Evolutionary conservation across 1,140 invertebrate genomes (phyloP), one percentile per base, ranked within the genome.

Genomic region (Thaumatotibia leucotreta): DNA sequence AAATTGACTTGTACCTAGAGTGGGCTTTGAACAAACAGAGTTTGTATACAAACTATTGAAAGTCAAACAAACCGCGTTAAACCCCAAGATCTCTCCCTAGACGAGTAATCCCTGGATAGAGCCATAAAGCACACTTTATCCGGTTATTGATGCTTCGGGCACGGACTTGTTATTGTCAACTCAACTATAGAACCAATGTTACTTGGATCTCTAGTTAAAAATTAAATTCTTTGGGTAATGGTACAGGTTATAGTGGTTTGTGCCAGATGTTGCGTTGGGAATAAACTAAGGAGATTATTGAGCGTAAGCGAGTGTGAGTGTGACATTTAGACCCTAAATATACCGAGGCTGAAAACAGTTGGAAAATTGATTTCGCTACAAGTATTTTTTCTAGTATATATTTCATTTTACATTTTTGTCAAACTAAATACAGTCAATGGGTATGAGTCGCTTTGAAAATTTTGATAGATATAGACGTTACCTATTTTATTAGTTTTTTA

Each of bases 81-180:
- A 24, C 23, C 52, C 24, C 11, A n/a, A 58, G 52, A 27, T 14
- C n/a, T 31, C 24, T 58, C 52, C 24, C 24, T n/a, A n/a, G 50
- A 58, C 6, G 17, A 58, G 52, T 58, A 58, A 58, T 58, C 24
- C 52, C 52, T 29, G 11, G 27, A 58, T 58, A 1, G 52, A 31
- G 27, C 52, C 29, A 27, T 58, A 58, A 58, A 58, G 52, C 52
- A 58, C 52, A 31, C 52, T 58, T 58, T 58, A 58, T 58, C 52
- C 52, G 6, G 52, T 27, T 58, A 58, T 31, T 58, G 52, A 58
- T 31, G 52, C 52, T 11, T 10, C 22, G 20, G 24, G 52, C 11
- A 58, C 24, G 24, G 14, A 58, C 11, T 31, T 24, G 17, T 9
- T 45, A 45, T 45, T 45, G 14, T 1, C 0, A 45, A 20, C n/a